Evolutionary conservation across 2,888 invertebrate species (phyloP), one percentile per base, ranked within the genome.

Genomic region (Pegoplata infirma): DNA sequence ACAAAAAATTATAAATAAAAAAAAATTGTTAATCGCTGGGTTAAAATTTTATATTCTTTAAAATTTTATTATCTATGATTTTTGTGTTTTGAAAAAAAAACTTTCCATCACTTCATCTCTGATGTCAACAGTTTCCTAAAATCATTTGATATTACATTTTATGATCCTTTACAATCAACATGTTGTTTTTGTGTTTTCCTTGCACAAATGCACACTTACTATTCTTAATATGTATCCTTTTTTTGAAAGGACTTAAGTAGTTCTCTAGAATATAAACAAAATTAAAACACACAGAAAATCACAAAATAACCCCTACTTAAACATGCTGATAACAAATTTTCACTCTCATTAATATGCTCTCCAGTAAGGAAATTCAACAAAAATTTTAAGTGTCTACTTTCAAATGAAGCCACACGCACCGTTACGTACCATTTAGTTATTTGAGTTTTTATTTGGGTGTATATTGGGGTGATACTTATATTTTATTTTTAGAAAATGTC

Each of bases 121-220:
- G 12, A n/a, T 63, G 72, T 40, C 64, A 73, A 49, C 28, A 17
- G 36, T 64, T 40, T 73, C 49, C 64, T 36, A 51, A 64, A 73
- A 58, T 51, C 49, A 44, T 64, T 36, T 25, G 40, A 40, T 58
- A 25, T 64, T 40, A 28, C 49, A 64, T 64, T 64, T 73, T 73
- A 64, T 64, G 55, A 72, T 55, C 16, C 6, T 72, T 16, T 36
- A 4, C 46, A n/a, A 44, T 21, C 5, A n/a, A n/a, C 1, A 4
- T 40, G 10, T 59, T 36, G 32, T 58, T 58, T 36, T 58, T 58
- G 21, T 14, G n/a, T 58, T 14, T 58, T 1, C 36, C n/a, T n/a
- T 5, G 36, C 14, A 40, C n/a, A 32, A n/a, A n/a, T 14, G 36
- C 4, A n/a, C 36, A 44, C 5, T 32, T 17, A 55, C 14, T 28